A percentile compares a stretch with the other conserved stretches of the same genome.
phyloP scores from a whole-genome alignment of 2,113 vertebrate species.

The Diphyllodes magnificus region DNA sequence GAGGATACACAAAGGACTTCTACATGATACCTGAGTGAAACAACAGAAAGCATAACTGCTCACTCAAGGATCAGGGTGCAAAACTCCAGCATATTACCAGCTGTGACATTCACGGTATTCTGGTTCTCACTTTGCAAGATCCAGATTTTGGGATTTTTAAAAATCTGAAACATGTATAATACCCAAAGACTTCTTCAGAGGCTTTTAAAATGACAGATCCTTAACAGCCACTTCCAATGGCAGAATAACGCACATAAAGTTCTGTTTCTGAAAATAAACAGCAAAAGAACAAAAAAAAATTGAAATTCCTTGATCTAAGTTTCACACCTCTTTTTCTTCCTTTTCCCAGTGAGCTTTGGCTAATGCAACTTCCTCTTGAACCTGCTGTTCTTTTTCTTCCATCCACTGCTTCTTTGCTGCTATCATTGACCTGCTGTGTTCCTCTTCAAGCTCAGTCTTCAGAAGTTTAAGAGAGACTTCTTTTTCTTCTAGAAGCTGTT shows the following conservation, averaged over 20 bases:
- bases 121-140: neutral
- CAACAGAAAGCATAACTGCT: neutral
- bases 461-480: conserved; percentile 67
- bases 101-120: neutral
- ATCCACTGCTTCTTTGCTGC: conserved; percentile 75
- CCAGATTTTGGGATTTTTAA: neutral
- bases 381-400: conserved; percentile 72
- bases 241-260: neutral
- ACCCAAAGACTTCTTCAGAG: neutral
- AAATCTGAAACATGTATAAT: neutral
- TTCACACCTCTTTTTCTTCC: conserved; percentile 74
- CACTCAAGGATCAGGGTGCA: neutral
- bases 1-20: neutral
- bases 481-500: conserved; percentile 67
- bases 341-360: conserved; percentile 72
- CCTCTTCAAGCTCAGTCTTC: conserved; percentile 74
- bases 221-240: neutral
- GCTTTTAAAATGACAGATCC: neutral
- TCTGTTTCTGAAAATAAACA: neutral
- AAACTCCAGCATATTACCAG: neutral
- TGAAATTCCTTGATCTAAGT: neutral
- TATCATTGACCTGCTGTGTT: conserved; percentile 62
- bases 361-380: conserved; percentile 66
- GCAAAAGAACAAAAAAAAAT: neutral
- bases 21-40: neutral